Evolutionary conservation across 2,113 vertebrate genomes (phyloP).

Genomic region (Siphamia tubifer): DNA sequence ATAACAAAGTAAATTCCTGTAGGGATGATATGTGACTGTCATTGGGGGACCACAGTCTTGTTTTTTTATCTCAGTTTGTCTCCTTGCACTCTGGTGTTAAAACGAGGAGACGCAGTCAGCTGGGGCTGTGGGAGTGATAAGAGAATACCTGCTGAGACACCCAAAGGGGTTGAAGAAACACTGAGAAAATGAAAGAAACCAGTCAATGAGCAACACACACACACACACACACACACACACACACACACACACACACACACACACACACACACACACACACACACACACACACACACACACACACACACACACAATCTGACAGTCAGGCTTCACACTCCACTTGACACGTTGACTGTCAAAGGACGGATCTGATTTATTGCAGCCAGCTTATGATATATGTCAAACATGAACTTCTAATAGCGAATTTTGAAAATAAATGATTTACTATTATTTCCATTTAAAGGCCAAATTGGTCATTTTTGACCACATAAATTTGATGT

Average conservation of each 20-base stretch:
- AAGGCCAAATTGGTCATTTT: constrained; percentile 19
- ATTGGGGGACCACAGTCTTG: constrained; percentile 31
- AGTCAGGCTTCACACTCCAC: constrained; percentile 70
- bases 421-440: constrained; percentile 53
- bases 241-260: constrained; percentile 12
- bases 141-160: constrained; percentile 73
- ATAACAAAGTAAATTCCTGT: constrained; percentile 3
- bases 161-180: constrained; percentile 63
- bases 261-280: constrained; percentile 33
- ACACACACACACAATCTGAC: constrained; percentile 39
- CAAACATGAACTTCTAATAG: constrained; percentile 63
- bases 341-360: constrained; percentile 72
- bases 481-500: constrained; percentile 28
- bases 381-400: constrained; percentile 61
- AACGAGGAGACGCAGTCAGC: constrained; percentile 71
- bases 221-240: constrained; percentile 31
- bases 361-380: constrained; percentile 71
- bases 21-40: constrained; percentile 13
- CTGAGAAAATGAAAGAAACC: constrained; percentile 56
- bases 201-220: constrained; percentile 55
- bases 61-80: constrained; percentile 73
- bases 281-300: constrained; percentile 22
- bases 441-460: constrained; percentile 38
- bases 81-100: constrained; percentile 78
- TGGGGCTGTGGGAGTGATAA: constrained; percentile 66